A percentile compares a stretch with the other conserved stretches of the same genome.
phyloP scores from a whole-genome alignment of 2,113 vertebrate species.

The Heloderma charlesbogerti region DNA sequence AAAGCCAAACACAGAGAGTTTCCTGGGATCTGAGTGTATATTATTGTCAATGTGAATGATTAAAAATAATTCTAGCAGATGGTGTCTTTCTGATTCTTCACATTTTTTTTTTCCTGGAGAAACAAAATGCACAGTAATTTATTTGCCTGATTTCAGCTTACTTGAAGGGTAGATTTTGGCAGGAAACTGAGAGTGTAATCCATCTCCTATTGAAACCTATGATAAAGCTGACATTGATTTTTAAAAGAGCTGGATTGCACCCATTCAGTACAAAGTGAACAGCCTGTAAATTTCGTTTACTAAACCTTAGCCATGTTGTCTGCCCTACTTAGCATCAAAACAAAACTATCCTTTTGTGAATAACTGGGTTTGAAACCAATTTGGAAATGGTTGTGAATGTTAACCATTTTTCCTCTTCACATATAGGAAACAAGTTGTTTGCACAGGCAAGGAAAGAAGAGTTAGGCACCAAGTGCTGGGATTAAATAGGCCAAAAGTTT shows the following conservation, averaged over 20 bases:
- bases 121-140: slow-evolving; percentile 16
- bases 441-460: not conserved
- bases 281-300: slow-evolving; percentile 30
- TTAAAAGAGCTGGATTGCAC: slow-evolving; percentile 27
- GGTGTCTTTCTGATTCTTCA: not conserved
- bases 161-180: slow-evolving; percentile 31
- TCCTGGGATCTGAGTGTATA: not conserved
- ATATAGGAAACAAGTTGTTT: slow-evolving; percentile 15
- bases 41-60: not conserved
- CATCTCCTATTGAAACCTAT: slow-evolving; percentile 29
- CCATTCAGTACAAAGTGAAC: slow-evolving; percentile 27
- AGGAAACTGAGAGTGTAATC: slow-evolving; percentile 33
- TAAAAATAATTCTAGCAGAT: slow-evolving; percentile 15
- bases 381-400: slow-evolving; percentile 35
- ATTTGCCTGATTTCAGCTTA: slow-evolving; percentile 26
- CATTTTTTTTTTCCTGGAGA: slow-evolving; percentile 3
- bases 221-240: slow-evolving; percentile 36
- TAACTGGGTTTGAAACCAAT: slow-evolving; percentile 36
- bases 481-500: not conserved
- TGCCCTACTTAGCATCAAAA: slow-evolving; percentile 37
- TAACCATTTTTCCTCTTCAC: not conserved
- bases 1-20: not conserved
- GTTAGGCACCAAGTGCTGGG: not conserved
- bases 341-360: slow-evolving; percentile 26
- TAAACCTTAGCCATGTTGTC: slow-evolving; percentile 16